Evolutionary conservation across 2,888 invertebrate species (phyloP).

Genomic region (Dorcus parallelipipedus): DNA sequence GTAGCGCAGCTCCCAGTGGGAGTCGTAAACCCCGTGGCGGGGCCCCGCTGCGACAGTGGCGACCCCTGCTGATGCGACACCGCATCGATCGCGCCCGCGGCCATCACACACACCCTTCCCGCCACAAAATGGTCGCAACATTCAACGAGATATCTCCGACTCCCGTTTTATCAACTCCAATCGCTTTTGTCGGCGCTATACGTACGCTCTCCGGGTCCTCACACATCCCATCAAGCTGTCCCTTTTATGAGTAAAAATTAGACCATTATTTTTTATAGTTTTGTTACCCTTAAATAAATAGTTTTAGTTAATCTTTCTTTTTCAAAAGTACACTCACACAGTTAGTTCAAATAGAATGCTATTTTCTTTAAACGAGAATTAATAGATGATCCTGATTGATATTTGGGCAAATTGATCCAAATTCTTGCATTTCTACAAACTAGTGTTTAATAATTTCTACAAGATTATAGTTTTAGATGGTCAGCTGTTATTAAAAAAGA

Average conservation of each 20-base stretch:
- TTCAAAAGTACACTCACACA: no score
- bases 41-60: slow-evolving; percentile 45
- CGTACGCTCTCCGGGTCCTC: neutral
- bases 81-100: slow-evolving; percentile 42
- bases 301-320: no score
- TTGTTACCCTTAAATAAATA: neutral
- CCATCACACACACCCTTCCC: slow-evolving; percentile 25
- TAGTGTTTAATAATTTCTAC: no score
- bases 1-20: slow-evolving; percentile 29
- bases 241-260: no score
- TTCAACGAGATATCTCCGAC: slow-evolving; percentile 23
- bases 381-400: no score
- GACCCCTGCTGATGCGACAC: slow-evolving; percentile 45
- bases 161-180: slow-evolving; percentile 18
- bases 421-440: no score
- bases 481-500: no score
- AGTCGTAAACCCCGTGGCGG: slow-evolving; percentile 35
- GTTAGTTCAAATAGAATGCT: no score
- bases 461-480: no score
- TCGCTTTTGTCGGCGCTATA: slow-evolving; percentile 14
- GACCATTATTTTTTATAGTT: neutral
- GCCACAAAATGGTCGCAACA: slow-evolving; percentile 29
- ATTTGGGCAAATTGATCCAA: no score
- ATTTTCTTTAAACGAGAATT: no score
- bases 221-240: neutral